Evolutionary conservation across 2,797 vertebrate species (phyloP).

Genomic region (Amphiprion clarkii): DNA sequence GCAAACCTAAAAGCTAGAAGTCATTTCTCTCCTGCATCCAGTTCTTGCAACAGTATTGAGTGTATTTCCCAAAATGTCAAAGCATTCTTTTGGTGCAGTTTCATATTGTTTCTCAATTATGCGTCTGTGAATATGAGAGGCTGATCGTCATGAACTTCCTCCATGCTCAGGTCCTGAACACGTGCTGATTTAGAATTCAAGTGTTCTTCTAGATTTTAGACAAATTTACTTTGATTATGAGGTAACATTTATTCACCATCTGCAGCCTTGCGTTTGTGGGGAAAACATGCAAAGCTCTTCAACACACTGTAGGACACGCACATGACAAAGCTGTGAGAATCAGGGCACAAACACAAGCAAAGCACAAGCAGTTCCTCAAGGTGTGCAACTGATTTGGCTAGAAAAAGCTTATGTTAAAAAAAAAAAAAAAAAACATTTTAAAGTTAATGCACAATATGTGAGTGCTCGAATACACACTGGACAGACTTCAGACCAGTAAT

Average conservation of each 20-base stretch:
- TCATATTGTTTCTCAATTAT: not conserved
- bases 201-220: too few relatives aligned
- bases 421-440: not conserved
- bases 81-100: not conserved
- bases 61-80: not conserved
- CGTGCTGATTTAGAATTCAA: too few relatives aligned
- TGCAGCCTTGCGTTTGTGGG: not conserved
- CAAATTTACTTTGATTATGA: too few relatives aligned
- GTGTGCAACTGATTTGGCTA: not conserved
- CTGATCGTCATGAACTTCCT: not conserved
- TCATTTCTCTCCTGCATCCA: not conserved
- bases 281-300: slow-evolving; percentile 38
- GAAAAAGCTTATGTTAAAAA: not conserved
- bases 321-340: slow-evolving; percentile 17
- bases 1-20: not conserved
- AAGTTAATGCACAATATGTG: slow-evolving; percentile 2
- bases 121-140: not conserved
- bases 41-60: not conserved
- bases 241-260: too few relatives aligned
- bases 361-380: not conserved
- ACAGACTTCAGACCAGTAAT: not conserved
- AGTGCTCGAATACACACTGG: slow-evolving; percentile 10
- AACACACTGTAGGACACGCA: slow-evolving; percentile 23
- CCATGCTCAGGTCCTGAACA: not conserved
- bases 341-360: slow-evolving; percentile 11